Evolutionary conservation across 2,797 vertebrate genomes (phyloP).

Genomic region (Artibeus jamaicensis): DNA sequence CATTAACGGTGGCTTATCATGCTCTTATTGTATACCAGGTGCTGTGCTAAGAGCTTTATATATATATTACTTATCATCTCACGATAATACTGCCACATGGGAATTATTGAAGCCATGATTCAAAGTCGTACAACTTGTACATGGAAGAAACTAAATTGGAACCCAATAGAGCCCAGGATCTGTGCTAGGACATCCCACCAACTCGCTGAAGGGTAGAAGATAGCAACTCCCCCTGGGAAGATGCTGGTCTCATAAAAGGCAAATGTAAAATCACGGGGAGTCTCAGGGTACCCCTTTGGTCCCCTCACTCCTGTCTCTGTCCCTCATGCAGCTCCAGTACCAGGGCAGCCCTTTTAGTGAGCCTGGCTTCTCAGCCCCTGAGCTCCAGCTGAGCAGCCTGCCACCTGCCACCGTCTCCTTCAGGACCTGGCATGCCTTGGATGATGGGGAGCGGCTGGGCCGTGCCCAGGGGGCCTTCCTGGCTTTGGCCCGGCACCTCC

Average conservation of each 20-base stretch:
- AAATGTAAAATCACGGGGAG: not conserved
- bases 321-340: conserved; percentile 61
- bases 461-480: conserved; percentile 68
- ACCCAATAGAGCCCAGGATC: not conserved
- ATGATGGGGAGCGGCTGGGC: conserved; percentile 56
- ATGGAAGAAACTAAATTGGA: not conserved
- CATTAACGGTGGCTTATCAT: not conserved
- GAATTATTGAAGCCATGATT: not conserved
- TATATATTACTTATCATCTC: not conserved
- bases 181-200: not conserved
- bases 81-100: not conserved
- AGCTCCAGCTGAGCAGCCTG: conserved; percentile 70
- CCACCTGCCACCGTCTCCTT: conserved; percentile 62
- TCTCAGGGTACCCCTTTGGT: not conserved
- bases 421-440: conserved; percentile 71
- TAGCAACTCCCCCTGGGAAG: not conserved
- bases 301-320: conserved; percentile 10
- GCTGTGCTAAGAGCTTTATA: not conserved
- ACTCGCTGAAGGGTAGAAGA: not conserved
- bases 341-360: conserved; percentile 80
- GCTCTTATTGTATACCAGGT: not conserved
- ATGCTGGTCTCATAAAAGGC: not conserved
- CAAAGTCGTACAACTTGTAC: not conserved
- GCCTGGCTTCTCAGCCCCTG: conserved; percentile 65
- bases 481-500: conserved; percentile 75